Conservation (phyloP, 2,888 invertebrate species). For the Linhomoeus sp. region DNA sequence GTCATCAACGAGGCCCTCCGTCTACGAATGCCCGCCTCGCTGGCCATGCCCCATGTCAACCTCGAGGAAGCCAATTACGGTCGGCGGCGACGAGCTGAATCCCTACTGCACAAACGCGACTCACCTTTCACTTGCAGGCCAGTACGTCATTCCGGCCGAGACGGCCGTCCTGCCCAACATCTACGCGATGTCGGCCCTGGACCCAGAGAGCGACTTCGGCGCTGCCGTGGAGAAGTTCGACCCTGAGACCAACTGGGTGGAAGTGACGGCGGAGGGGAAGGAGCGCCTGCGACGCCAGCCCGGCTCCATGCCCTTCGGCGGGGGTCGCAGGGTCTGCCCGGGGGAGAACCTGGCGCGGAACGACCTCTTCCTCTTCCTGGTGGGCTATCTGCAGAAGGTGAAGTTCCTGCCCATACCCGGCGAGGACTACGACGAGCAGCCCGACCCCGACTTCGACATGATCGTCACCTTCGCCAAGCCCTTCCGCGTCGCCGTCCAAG, state of each 20-base stretch:
- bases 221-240: neutral
- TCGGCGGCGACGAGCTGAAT: too few species aligned
- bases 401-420: conserved; percentile 6
- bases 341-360: conserved; percentile 25
- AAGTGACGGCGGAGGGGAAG: neutral
- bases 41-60: neutral
- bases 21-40: neutral
- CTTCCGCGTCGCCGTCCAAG: neutral
- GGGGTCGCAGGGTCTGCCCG: conserved; percentile 23
- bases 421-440: neutral
- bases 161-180: neutral
- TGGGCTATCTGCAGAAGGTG: conserved; percentile 17
- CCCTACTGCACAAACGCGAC: too few species aligned
- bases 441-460: neutral
- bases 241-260: neutral
- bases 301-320: conserved; percentile 21
- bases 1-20: neutral
- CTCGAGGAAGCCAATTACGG: neutral
- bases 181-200: neutral
- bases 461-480: neutral
- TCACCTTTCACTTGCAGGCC: neutral
- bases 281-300: neutral
- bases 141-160: neutral
- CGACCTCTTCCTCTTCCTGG: conserved; percentile 21
- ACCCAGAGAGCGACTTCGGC: neutral